Conservation (phyloP, 2,113 vertebrate species). For the Leptodactylus fuscus region DNA sequence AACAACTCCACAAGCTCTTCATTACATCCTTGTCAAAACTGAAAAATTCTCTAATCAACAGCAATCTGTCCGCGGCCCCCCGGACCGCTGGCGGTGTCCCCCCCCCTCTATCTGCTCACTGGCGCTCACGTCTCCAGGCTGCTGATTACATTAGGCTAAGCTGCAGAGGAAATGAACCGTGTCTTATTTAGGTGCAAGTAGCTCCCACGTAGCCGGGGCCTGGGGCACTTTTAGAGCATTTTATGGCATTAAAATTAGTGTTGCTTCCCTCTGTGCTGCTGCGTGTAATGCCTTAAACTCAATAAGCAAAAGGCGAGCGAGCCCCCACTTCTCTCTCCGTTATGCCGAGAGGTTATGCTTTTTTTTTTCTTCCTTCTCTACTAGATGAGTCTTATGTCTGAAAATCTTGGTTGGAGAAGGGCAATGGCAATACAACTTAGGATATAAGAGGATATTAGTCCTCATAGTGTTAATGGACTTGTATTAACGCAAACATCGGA, state of each 20-base stretch:
- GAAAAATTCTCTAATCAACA: conserved; percentile 87
- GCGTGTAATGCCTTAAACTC: conserved; percentile 84
- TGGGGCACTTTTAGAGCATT: conserved; percentile 80
- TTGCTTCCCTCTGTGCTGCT: conserved; percentile 81
- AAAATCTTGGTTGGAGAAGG: neutral
- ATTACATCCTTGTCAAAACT: conserved; percentile 87
- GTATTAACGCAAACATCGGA: neutral
- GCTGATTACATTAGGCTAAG: conserved; percentile 89
- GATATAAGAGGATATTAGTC: neutral
- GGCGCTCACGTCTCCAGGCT: conserved; percentile 84
- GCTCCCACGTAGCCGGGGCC: conserved; percentile 80
- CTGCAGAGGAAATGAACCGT: conserved; percentile 85
- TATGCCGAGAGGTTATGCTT: conserved; percentile 65
- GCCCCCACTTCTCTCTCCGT: conserved; percentile 60
- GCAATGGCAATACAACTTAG: neutral
- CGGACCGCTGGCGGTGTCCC: conserved; percentile 79
- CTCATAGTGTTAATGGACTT: neutral
- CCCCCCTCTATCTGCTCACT: conserved; percentile 70
- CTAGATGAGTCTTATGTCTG: conserved; percentile 38
- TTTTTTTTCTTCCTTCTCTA: conserved; percentile 54
- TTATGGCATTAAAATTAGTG: conserved; percentile 89
- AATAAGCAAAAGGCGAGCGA: conserved; percentile 81
- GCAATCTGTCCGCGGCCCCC: conserved; percentile 74
- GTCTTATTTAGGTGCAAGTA: conserved; percentile 86
- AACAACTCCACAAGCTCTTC: conserved; percentile 84